These are phyloP conservation scores for Dipodomys stephensi DNA, from an alignment of 2,113 vertebrate genomes.

Conservation along the genomic window DNA sequence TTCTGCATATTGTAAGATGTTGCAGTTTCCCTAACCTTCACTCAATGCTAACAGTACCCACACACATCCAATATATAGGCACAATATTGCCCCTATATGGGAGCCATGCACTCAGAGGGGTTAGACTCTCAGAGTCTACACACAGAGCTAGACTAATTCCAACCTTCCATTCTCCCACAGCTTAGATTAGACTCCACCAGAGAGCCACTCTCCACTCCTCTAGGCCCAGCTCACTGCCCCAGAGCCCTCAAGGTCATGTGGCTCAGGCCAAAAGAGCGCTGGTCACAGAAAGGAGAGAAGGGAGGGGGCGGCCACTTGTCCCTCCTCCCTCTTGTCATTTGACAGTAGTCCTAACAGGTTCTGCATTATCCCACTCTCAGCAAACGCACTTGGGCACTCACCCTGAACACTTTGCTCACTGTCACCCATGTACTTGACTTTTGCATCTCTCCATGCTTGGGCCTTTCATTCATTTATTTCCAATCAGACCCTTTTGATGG, in stretches of 20 bases:
- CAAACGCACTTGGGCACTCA: not conserved
- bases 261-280: not conserved
- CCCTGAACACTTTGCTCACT: fast-evolving
- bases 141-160: not conserved
- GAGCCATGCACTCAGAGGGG: not conserved
- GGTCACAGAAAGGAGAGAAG: not conserved
- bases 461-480: not conserved
- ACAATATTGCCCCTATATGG: not conserved
- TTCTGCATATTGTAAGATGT: too few relatives aligned
- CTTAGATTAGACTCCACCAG: not conserved
- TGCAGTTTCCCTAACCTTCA: not conserved
- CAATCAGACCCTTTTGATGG: not conserved
- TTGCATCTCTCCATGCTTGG: not conserved
- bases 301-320: fast-evolving
- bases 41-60: not conserved
- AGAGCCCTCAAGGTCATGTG: not conserved
- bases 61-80: not conserved
- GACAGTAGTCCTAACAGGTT: not conserved
- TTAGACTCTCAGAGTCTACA: not conserved
- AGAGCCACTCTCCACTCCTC: not conserved
- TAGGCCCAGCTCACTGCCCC: not conserved
- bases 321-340: not conserved
- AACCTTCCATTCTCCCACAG: not conserved
- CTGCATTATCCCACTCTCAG: not conserved
- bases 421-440: not conserved